These are phyloP conservation scores for Tadarida brasiliensis DNA, from an alignment of 2,797 vertebrate species.

Conservation along the genomic window DNA sequence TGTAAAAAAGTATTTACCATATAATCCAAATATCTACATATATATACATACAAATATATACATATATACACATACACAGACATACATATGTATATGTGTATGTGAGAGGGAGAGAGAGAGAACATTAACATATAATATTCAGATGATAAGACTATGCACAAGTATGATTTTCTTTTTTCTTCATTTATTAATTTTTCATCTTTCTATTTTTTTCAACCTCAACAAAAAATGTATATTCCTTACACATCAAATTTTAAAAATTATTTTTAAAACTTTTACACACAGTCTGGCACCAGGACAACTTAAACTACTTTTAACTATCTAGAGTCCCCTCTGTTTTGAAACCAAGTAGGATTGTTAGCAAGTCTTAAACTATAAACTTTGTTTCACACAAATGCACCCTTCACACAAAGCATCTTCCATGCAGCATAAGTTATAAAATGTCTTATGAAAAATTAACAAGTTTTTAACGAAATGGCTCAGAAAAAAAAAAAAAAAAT, in stretches of 20 bases:
- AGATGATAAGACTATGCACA: neutral
- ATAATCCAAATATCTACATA: constrained; percentile 6
- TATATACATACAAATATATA: neutral
- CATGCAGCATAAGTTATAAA: neutral
- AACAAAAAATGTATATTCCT: neutral
- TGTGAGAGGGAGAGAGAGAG: neutral
- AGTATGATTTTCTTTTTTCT: constrained; percentile 6
- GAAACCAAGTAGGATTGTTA: neutral
- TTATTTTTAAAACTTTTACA: constrained; percentile 20
- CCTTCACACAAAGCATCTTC: constrained; percentile 45
- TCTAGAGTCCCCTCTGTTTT: neutral
- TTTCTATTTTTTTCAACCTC: constrained; percentile 29
- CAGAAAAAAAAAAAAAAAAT: neutral
- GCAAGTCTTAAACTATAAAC: neutral
- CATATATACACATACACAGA: neutral
- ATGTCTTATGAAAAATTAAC: constrained; percentile 54
- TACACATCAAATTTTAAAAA: neutral
- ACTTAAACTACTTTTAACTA: neutral
- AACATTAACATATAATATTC: neutral
- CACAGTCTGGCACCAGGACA: neutral
- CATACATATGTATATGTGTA: accelerated
- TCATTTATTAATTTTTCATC: neutral
- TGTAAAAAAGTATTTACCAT: neutral
- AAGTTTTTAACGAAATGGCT: constrained; percentile 56
- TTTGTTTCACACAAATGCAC: constrained; percentile 45